These are phyloP conservation scores for Oryctolagus cuniculus DNA, from an alignment of 2,113 vertebrate species.

Conservation along the genomic window DNA sequence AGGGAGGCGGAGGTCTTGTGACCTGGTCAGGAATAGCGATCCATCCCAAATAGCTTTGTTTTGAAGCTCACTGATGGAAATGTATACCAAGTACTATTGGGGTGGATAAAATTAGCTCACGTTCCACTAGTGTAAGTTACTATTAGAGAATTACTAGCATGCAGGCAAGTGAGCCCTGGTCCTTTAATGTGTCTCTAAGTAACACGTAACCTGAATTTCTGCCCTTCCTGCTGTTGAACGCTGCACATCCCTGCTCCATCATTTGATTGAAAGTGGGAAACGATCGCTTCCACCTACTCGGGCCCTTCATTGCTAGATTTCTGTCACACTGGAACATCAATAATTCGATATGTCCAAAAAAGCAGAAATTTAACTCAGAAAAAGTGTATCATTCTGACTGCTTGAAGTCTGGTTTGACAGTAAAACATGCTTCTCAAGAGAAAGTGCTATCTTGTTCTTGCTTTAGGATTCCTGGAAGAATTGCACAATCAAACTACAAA, in stretches of 20 bases:
- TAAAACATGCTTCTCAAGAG: conserved; percentile 26
- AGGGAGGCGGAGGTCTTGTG: too few species aligned
- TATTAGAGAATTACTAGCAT: neutral
- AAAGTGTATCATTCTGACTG: conserved; percentile 16
- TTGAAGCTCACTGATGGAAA: neutral
- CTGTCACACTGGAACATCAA: conserved; percentile 37
- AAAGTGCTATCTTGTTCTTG: neutral
- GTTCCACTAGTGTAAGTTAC: neutral
- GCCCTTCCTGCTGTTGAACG: conserved; percentile 36
- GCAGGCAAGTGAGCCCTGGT: neutral
- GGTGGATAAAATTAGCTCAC: neutral
- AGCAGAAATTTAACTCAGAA: conserved; percentile 73
- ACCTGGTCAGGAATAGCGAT: neutral
- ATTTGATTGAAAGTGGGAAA: conserved; percentile 49
- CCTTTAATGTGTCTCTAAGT: conserved; percentile 46
- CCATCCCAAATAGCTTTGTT: neutral
- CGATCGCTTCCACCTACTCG: conserved; percentile 18
- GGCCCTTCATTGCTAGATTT: conserved; percentile 6
- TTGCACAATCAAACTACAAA: neutral
- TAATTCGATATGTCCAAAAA: conserved; percentile 67
- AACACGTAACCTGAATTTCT: neutral
- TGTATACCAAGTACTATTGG: neutral
- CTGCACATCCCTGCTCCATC: neutral
- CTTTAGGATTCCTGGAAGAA: conserved; percentile 35
- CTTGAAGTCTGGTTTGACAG: conserved; percentile 53